These are phyloP conservation scores for Aethes cnicana DNA, from an alignment of 2,888 invertebrate species.

Conservation along the genomic window DNA sequence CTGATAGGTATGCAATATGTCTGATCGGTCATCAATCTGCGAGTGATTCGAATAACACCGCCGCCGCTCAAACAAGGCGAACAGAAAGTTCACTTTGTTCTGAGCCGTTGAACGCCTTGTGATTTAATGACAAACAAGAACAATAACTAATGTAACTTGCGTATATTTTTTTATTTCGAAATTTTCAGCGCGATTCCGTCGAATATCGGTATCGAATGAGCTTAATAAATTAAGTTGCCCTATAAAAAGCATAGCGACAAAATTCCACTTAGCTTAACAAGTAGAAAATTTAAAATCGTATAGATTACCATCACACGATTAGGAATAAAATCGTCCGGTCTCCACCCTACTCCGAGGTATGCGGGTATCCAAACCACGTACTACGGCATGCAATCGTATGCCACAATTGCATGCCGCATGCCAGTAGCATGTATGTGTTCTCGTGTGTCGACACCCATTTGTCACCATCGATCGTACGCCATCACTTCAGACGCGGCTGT, in stretches of 20 bases:
- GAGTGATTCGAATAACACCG: slow-evolving; percentile 54
- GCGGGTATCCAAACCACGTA: slow-evolving; percentile 68
- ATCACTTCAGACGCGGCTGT: slow-evolving; percentile 40
- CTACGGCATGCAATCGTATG: slow-evolving; percentile 63
- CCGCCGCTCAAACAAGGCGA: slow-evolving; percentile 44
- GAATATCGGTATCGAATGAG: no score
- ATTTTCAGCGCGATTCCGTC: no score
- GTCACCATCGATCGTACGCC: slow-evolving; percentile 66
- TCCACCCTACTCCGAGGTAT: slow-evolving; percentile 52
- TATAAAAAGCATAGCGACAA: no score
- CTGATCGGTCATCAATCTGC: slow-evolving; percentile 62
- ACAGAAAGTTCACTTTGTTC: slow-evolving; percentile 44
- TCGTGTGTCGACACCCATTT: slow-evolving; percentile 69
- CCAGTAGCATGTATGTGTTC: slow-evolving; percentile 52
- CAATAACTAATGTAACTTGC: no score
- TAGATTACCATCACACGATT: slow-evolving; percentile 59
- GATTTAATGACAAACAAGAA: no score
- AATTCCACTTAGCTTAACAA: no score
- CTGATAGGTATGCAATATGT: slow-evolving; percentile 78
- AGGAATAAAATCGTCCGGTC: slow-evolving; percentile 65
- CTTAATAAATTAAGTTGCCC: no score
- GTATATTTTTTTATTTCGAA: no score
- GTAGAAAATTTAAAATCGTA: slow-evolving; percentile 45
- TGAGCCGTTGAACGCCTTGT: slow-evolving; percentile 36
- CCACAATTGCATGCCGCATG: slow-evolving; percentile 57